phyloP scores from a whole-genome alignment of 2,113 vertebrate genomes.

The Nematolebias whitei region DNA sequence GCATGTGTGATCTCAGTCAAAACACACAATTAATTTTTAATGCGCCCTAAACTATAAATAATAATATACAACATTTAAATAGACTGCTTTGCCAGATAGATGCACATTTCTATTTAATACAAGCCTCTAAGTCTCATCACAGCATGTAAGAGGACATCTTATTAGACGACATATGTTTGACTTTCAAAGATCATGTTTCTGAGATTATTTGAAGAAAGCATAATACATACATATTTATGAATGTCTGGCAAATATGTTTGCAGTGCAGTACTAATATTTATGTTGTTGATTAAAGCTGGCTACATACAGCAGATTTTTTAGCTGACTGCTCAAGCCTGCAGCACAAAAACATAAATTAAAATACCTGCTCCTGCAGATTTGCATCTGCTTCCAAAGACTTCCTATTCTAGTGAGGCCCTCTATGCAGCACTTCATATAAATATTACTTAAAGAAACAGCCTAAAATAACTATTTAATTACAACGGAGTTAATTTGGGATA shows the following conservation, averaged over 20 bases:
- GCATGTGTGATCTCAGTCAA: conserved; percentile 3
- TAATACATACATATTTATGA: background rate
- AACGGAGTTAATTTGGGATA: too few species aligned
- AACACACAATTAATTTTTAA: background rate
- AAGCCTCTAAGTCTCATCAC: background rate
- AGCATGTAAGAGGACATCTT: background rate
- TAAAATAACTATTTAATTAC: too few species aligned
- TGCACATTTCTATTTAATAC: background rate
- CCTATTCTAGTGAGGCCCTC: too few species aligned
- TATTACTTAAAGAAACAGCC: too few species aligned
- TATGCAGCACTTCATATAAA: too few species aligned
- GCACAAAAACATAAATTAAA: background rate
- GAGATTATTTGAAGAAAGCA: background rate
- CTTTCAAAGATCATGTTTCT: background rate
- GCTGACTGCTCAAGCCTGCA: background rate
- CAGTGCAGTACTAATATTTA: background rate
- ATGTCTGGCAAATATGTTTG: background rate
- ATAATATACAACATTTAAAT: background rate
- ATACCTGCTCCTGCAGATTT: too few species aligned
- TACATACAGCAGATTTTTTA: too few species aligned
- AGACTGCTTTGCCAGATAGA: background rate
- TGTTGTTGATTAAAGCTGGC: background rate
- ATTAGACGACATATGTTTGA: background rate
- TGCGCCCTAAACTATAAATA: background rate
- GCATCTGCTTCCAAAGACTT: too few species aligned